Base-by-base conservation (phyloP, 2,888 invertebrate species). In the Epinotia bilunana region DNA sequence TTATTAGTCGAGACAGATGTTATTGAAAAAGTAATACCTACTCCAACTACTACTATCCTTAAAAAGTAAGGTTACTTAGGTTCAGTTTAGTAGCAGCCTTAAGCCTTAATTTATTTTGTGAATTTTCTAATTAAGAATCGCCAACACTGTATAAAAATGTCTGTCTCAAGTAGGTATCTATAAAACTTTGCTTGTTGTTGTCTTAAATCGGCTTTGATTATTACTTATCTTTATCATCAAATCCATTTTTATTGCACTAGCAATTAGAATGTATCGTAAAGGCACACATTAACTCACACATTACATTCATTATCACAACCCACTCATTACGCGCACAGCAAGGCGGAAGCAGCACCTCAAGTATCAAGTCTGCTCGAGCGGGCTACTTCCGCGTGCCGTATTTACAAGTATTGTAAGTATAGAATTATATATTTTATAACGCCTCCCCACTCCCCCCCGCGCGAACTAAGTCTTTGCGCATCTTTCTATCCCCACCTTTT, bases 321-420 rank as follows among this genome's bases (percentile, higher is more conserved):
- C 33, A 61, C 33, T n/a, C 55, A 61, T 63, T 63, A 57, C 62
- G 57, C 57, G 23, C 58, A 23, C 69, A n/a, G 49, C 39, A 55
- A 65, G n/a, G 11, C 64, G 65, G 70, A 63, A 63, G 55, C 46
- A 46, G 11, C 64, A 12, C 67, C 71, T 53, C 76, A 86, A 90
- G 88, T 87, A 88, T 85, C 92, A 91, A 90, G 78, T 71, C 77
- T 18, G 3, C 11, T 39, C 57, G 53, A 53, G 75, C 86, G 80
- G 65, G 78, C 83, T 89, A 91, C 92, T 94, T 93, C 94, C 94
- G 93, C 92, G 91, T 93, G 87, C 89, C 93, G 93, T 94, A 94
- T 94, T 94, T 94, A 94, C 94, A 94, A 94, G 94, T 94, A 94
- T 94, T 94, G 94, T 94, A 93, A 94, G 94, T 93, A 93, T 94